Percentiles rank a stretch among this genome's conserved stretches.
Evolutionary conservation across 2,113 vertebrate species (phyloP).

Genomic region (Orycteropus afer): DNA sequence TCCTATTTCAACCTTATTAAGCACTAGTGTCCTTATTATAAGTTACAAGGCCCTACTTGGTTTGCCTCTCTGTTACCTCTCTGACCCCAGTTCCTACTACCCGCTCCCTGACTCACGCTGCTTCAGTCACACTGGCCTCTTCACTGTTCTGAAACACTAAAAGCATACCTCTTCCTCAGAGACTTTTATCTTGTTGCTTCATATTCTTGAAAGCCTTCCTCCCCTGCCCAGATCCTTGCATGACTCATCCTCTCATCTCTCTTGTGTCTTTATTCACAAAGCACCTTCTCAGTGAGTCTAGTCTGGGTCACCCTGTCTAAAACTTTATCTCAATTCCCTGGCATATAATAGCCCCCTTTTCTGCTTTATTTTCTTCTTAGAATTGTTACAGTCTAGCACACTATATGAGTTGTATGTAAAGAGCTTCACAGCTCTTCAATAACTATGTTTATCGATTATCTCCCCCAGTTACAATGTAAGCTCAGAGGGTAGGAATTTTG

Average conservation of each 20-base stretch:
- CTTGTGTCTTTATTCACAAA: neutral
- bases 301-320: neutral
- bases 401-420: neutral
- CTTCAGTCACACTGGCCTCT: neutral
- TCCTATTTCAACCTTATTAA: slow-evolving; percentile 38
- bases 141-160: neutral
- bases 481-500: neutral
- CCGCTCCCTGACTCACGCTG: neutral
- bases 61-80: neutral
- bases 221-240: neutral
- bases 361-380: neutral
- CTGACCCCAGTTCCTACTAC: neutral
- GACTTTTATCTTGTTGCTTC: neutral
- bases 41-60: neutral
- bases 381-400: neutral
- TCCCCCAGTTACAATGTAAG: slow-evolving; percentile 30
- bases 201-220: neutral
- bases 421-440: neutral
- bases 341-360: neutral
- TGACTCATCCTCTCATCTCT: neutral
- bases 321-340: neutral
- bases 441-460: slow-evolving; percentile 6
- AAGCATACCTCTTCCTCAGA: neutral
- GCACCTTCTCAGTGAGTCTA: neutral
- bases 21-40: neutral